phyloP scores from a whole-genome alignment of 2,113 vertebrate genomes.

The Pan troglodytes region NHGRI_mPanTro3-v2.1_pri NC_072421.2:30301501-30302000 shows the following conservation, averaged over 20 bases:
- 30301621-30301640: background rate
- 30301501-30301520: slow-evolving; percentile 59
- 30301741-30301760: background rate
- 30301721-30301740: background rate
- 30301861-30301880: slow-evolving; percentile 35
- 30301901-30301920: background rate
- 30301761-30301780: background rate
- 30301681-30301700: background rate
- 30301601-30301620: background rate
- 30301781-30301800: background rate
- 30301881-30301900: background rate
- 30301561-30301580: slow-evolving; percentile 42
- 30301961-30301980: background rate
- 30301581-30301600: slow-evolving; percentile 17
- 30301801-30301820: background rate
- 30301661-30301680: background rate
- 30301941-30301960: background rate
- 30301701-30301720: background rate
- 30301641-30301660: slow-evolving; percentile 19
- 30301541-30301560: slow-evolving; percentile 62
- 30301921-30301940: background rate
- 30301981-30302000: background rate
- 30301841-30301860: background rate
- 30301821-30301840: background rate
- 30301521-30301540: slow-evolving; percentile 63